Base-by-base conservation (phyloP, 2,888 invertebrate genomes). In the Neuroscelio doddi region DNA sequence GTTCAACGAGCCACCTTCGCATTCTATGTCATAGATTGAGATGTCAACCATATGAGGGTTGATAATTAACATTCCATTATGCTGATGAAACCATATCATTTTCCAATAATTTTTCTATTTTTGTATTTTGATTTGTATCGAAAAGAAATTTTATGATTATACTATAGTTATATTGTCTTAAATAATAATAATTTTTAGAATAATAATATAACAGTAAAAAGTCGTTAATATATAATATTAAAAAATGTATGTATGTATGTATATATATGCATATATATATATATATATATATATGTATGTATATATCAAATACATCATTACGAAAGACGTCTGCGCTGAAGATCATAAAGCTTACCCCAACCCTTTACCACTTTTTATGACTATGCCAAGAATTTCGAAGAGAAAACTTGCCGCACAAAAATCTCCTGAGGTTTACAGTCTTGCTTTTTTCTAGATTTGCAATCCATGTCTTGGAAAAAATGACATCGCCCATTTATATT, bases 391-490 rank as follows among this genome's bases (percentile, higher is more conserved):
- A 53, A 58, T 16, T 32, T 29, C 7, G 44, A 39, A 29, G n/a
- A 21, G 34, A 5, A 2, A 44, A 50, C 39, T 58, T 64, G 50
- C 58, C 58, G 44, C 45, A 36, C 58, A 32, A 64, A 53, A 58
- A 53, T 58, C 44, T 44, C 12, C 10, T 34, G 14, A 21, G 8
- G 46, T 10, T 21, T 27, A 41, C 34, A 29, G 21, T 26, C 27
- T 17, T 32, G 3, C 12, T 10, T 30, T 41, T 14, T 50, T 57
- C 14, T n/a, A 10, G 46, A 36, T 53, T 34, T 12, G 49, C 38
- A 38, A 52, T 57, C 45, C 44, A 64, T 53, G 57, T 58, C 39
- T 16, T 26, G 57, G 49, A 64, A 64, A 55, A 58, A 64, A 49
- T 49, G 36, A 9, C 36, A 36, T 44, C 41, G 10, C 8, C 45